Evolutionary conservation across 2,113 vertebrate species (phyloP), one percentile per base, ranked within the genome.

Genomic region (Platichthys flesus): DNA sequence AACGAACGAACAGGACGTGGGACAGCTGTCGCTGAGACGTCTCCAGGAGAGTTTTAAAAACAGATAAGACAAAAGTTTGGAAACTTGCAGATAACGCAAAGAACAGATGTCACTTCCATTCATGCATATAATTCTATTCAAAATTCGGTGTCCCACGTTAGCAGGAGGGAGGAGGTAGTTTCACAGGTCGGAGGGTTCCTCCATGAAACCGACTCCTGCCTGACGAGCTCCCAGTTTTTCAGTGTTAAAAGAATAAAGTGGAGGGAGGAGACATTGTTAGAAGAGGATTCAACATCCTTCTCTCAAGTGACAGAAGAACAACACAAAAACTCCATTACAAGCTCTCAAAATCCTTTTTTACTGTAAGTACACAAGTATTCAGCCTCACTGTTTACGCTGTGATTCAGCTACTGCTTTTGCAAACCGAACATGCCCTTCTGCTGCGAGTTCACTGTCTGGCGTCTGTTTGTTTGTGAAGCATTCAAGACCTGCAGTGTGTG

Each of bases 61-160:
- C 21, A 47, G 37, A 58, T 1, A 23, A 24, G 40, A 58, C 37
- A 56, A 82, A 56, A 42, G 15, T 75, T 65, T 18, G 9, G 70
- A 26, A 82, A 70, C 8, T 52, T 62, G 51, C 61, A 80, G 75
- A 83, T 66, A 81, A 88, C 72, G 54, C 57, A 70, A 23, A 23
- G 80, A 84, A 73, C 40, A 54, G 67, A 76, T 45, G 42, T 52
- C 23, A 61, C 55, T 79, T 79, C 55, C 66, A 79, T 62, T 61
- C 64, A 76, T 47, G 72, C 66, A 75, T 21, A 74, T 79, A 60
- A 86, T 86, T 79, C 75, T 74, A 83, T 74, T 67, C 47, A 71
- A 78, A 82, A 84, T 81, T 86, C 74, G 6, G 85, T 84, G 83
- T 72, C 64, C 49, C 58, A 69, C 80, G 61, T 86, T 78, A 78